Evolutionary conservation across 2,113 vertebrate species (phyloP).

Genomic region (Ascaphus truei): DNA sequence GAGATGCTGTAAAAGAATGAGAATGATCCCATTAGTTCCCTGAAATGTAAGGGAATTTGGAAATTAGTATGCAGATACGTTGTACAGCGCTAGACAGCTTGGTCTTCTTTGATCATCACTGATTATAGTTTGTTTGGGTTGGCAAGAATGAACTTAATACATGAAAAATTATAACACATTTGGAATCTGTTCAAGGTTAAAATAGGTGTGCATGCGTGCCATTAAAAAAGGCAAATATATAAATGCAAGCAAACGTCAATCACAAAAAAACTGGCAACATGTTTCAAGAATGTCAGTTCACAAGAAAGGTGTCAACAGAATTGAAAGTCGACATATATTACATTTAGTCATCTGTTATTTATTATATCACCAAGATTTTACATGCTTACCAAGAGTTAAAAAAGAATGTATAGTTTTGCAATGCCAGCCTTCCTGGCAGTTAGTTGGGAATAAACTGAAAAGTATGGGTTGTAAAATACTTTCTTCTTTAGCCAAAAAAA

Average conservation of each 20-base stretch:
- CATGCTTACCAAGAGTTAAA: constrained; percentile 47
- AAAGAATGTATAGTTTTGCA: constrained; percentile 35
- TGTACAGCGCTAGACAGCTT: constrained; percentile 74
- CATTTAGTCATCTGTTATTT: constrained; percentile 61
- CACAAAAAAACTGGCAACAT: constrained; percentile 63
- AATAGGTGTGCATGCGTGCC: constrained; percentile 79
- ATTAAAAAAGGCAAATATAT: constrained; percentile 68
- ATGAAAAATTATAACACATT: constrained; percentile 78
- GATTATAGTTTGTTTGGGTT: constrained; percentile 82
- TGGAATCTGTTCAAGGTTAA: constrained; percentile 82
- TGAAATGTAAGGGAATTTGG: constrained; percentile 80
- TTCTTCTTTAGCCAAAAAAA: constrained; percentile 19
- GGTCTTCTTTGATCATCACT: constrained; percentile 78
- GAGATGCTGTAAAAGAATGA: constrained; percentile 97
- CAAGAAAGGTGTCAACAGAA: constrained; percentile 66
- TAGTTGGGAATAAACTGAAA: not conserved
- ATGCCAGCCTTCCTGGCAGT: not conserved
- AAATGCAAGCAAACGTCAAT: constrained; percentile 78
- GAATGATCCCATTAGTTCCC: constrained; percentile 98
- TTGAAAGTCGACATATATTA: constrained; percentile 58
- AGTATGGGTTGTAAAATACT: not conserved
- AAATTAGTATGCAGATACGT: constrained; percentile 84
- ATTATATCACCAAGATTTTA: constrained; percentile 65
- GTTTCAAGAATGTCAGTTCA: constrained; percentile 64
- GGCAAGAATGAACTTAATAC: constrained; percentile 81